Evolutionary conservation across 2,797 vertebrate species (phyloP).

Genomic region (Pseudochaenichthys georgianus): DNA sequence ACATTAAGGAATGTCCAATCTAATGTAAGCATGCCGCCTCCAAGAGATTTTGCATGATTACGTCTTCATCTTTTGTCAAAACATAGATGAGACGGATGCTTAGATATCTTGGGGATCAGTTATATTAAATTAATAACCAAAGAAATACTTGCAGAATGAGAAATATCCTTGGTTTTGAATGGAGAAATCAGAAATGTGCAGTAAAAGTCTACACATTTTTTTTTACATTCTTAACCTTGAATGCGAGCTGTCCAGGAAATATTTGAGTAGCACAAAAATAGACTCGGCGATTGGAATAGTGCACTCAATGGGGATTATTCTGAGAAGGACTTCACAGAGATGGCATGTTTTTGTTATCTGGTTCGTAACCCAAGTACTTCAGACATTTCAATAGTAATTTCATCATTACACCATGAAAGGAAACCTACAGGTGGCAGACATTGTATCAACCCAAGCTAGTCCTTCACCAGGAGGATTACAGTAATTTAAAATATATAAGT

Average conservation of each 20-base stretch:
- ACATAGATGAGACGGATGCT: neutral
- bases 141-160: neutral
- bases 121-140: neutral
- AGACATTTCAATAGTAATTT: conserved; percentile 31
- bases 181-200: neutral
- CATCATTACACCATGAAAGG: conserved; percentile 34
- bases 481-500: conserved; percentile 60
- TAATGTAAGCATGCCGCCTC: conserved; percentile 7
- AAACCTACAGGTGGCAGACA: conserved; percentile 47
- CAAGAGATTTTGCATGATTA: conserved; percentile 4
- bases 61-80: conserved; percentile 18
- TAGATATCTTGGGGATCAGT: neutral
- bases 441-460: conserved; percentile 40
- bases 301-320: conserved; percentile 24
- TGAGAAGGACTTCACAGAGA: conserved; percentile 5
- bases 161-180: neutral
- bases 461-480: conserved; percentile 55
- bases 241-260: conserved; percentile 12
- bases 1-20: conserved; percentile 33
- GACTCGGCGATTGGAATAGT: neutral
- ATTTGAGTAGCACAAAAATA: neutral
- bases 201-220: neutral
- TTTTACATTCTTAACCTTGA: neutral
- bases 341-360: conserved; percentile 26
- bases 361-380: conserved; percentile 24